Conservation (phyloP, 2,113 vertebrate genomes). For the Chitala chitala region DNA sequence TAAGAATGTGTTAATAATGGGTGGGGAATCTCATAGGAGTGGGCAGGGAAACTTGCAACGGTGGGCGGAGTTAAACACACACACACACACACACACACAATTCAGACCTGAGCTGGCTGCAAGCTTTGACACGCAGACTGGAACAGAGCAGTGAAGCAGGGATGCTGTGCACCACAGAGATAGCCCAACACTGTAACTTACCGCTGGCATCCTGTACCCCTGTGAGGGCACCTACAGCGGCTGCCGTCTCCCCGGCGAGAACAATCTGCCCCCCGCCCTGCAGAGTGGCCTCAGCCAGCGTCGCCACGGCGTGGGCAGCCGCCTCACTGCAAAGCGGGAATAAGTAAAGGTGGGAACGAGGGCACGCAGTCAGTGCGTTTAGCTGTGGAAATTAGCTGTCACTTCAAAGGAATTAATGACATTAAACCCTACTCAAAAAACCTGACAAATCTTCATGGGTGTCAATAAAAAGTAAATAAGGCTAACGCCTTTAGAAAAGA, state of each 20-base stretch:
- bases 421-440: neutral
- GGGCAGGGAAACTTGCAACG: neutral
- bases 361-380: too few species aligned
- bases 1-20: too few species aligned
- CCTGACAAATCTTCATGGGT: neutral
- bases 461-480: too few species aligned
- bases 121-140: neutral
- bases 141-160: neutral
- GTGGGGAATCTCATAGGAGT: neutral
- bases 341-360: neutral
- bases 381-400: neutral
- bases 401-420: neutral
- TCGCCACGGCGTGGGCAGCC: constrained; percentile 93
- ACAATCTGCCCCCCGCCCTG: constrained; percentile 97
- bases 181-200: constrained; percentile 31
- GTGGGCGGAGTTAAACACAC: too few species aligned
- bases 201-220: constrained; percentile 88
- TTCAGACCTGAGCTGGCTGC: too few species aligned
- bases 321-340: constrained; percentile 73
- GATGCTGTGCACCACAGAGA: neutral
- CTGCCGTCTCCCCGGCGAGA: constrained; percentile 89
- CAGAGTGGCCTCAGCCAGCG: constrained; percentile 91
- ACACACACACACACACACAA: too few species aligned
- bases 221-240: constrained; percentile 91
- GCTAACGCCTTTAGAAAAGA: too few species aligned